These are phyloP conservation scores for Amyelois transitella DNA, from an alignment of 1,140 invertebrate genomes.

Conservation along the genomic window DNA sequence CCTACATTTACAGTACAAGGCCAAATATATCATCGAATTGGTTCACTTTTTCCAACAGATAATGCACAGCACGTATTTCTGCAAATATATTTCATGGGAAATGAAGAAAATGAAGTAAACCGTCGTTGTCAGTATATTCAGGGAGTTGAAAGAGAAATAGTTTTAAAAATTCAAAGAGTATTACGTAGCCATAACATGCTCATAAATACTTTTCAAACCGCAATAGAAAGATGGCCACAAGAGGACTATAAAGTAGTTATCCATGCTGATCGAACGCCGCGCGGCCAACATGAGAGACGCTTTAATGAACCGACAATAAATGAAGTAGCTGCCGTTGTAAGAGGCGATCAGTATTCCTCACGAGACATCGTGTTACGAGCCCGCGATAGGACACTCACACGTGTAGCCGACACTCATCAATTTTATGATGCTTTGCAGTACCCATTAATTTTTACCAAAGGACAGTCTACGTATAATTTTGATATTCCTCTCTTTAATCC, in stretches of 20 bases:
- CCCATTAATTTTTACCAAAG: slow-evolving; percentile 52
- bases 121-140: slow-evolving; percentile 25
- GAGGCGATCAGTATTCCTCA: slow-evolving; percentile 29
- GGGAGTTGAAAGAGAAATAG: slow-evolving; percentile 32
- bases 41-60: slow-evolving; percentile 39
- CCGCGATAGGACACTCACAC: slow-evolving; percentile 2
- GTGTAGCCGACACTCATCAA: slow-evolving; percentile 49
- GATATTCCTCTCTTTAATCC: too few relatives aligned
- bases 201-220: slow-evolving; percentile 45
- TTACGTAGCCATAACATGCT: too few relatives aligned
- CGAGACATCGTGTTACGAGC: too few relatives aligned
- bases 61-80: slow-evolving; percentile 48
- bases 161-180: too few relatives aligned
- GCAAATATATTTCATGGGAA: slow-evolving; percentile 63
- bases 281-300: slow-evolving; percentile 52
- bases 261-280: slow-evolving; percentile 45
- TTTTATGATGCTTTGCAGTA: slow-evolving; percentile 64
- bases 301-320: slow-evolving; percentile 32
- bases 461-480: slow-evolving; percentile 52
- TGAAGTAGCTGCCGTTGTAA: slow-evolving; percentile 21
- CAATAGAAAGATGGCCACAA: slow-evolving; percentile 38
- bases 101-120: slow-evolving; percentile 31
- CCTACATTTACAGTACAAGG: slow-evolving; percentile 69
- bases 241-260: slow-evolving; percentile 50
- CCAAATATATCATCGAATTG: slow-evolving; percentile 64